Conservation (phyloP, 2,113 vertebrate genomes). For the Gnathonemus echidnorhynchus region DNA sequence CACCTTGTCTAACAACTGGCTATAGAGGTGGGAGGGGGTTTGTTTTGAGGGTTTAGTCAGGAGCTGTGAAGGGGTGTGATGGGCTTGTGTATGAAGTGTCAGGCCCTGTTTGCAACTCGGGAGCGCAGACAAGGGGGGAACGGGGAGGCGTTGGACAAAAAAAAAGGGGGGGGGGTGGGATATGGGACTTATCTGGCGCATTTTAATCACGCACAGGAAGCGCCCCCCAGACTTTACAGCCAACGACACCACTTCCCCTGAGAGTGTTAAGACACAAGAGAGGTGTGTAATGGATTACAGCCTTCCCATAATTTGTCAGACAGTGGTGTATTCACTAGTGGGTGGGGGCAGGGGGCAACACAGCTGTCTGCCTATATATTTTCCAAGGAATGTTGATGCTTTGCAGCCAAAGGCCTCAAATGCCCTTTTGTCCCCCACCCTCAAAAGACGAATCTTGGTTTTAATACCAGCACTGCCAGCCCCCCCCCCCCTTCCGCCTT, state of each 20-base stretch:
- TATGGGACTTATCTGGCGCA: neutral
- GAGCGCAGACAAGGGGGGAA: neutral
- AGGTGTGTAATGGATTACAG: constrained; percentile 62
- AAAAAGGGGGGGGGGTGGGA: too few species aligned
- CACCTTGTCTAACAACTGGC: constrained; percentile 37
- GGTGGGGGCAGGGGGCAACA: constrained; percentile 43
- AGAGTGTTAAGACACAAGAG: constrained; percentile 31
- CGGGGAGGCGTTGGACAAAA: neutral
- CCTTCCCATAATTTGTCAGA: constrained; percentile 51
- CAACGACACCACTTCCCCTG: constrained; percentile 12
- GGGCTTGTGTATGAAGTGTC: neutral
- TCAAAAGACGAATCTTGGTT: constrained; percentile 51
- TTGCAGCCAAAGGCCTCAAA: constrained; percentile 48
- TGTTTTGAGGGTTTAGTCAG: neutral
- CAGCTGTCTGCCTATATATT: constrained; percentile 67
- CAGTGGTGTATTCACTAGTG: constrained; percentile 49
- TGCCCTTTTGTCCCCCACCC: constrained; percentile 40
- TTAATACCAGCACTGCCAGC: constrained; percentile 22
- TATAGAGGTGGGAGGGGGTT: neutral
- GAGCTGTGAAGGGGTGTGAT: neutral
- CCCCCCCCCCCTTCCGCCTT: neutral
- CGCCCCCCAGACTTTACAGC: constrained; percentile 21
- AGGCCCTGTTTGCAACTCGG: neutral
- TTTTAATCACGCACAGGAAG: neutral
- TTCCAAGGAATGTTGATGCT: constrained; percentile 56